Percentiles rank a stretch among this genome's conserved stretches.
phyloP scores from a whole-genome alignment of 2,888 invertebrate species.

The Mesodorylaimus sp. region DNA sequence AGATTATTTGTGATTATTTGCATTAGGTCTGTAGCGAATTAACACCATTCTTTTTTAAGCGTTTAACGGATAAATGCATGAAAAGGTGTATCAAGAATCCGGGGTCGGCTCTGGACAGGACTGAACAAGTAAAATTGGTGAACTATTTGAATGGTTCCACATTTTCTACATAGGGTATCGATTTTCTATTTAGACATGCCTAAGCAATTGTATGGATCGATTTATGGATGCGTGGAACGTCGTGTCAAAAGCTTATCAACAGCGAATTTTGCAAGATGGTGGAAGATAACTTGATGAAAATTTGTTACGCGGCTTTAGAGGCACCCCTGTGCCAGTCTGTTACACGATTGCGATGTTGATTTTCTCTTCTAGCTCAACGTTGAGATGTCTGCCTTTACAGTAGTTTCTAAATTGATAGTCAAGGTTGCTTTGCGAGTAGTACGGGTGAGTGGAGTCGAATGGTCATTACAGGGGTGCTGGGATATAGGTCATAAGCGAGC shows the following conservation, averaged over 20 bases:
- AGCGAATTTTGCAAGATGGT: conserved; percentile 63
- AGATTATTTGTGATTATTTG: conserved; percentile 34
- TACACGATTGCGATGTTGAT: not conserved
- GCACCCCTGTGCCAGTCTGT: not conserved
- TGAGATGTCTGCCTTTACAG: too few relatives aligned
- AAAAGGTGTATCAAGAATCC: conserved; percentile 32
- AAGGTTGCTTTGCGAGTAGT: too few relatives aligned
- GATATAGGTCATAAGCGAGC: too few relatives aligned
- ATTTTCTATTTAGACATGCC: conserved; percentile 56
- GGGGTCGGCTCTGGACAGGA: conserved; percentile 27
- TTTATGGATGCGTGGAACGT: conserved; percentile 91
- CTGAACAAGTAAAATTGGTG: conserved; percentile 18
- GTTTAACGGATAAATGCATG: conserved; percentile 33
- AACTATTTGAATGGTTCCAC: conserved; percentile 1
- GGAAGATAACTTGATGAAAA: conserved; percentile 43
- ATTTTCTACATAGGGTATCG: not conserved
- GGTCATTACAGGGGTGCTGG: too few relatives aligned
- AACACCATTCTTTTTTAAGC: conserved; percentile 30
- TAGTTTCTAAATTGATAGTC: too few relatives aligned
- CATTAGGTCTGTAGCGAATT: conserved; percentile 15
- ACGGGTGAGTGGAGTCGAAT: too few relatives aligned
- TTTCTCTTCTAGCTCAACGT: too few relatives aligned
- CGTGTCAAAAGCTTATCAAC: conserved; percentile 68
- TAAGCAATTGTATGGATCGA: conserved; percentile 94
- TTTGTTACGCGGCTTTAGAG: not conserved